Evolutionary conservation across 1,140 invertebrate genomes (phyloP).

Genomic region (Lordiphosa clarofinis): DNA sequence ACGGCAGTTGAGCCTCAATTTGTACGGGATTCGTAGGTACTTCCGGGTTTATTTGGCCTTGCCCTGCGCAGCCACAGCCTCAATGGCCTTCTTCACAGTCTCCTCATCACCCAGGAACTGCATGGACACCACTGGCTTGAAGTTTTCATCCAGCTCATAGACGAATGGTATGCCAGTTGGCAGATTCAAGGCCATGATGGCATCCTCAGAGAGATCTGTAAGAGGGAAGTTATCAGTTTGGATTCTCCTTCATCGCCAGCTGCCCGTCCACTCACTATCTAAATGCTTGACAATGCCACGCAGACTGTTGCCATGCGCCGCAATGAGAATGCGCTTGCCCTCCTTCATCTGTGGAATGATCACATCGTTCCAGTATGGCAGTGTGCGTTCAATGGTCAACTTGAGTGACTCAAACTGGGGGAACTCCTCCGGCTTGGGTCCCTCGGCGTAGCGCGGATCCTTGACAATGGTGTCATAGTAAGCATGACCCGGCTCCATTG

Average conservation of each 20-base stretch:
- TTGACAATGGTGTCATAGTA: slow-evolving; percentile 92
- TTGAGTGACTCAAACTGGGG: slow-evolving; percentile 96
- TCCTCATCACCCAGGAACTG: slow-evolving; percentile 96
- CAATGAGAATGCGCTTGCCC: slow-evolving; percentile 93
- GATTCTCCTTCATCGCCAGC: slow-evolving; percentile 38
- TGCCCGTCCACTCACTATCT: slow-evolving; percentile 81
- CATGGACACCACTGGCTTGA: slow-evolving; percentile 93
- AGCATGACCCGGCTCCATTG: slow-evolving; percentile 90
- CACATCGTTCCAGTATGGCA: slow-evolving; percentile 96
- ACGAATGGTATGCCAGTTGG: slow-evolving; percentile 98
- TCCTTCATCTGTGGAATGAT: slow-evolving; percentile 94
- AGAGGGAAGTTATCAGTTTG: neutral
- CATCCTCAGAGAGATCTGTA: slow-evolving; percentile 85
- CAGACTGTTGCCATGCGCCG: slow-evolving; percentile 97
- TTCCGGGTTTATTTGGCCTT: slow-evolving; percentile 82
- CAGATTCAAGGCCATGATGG: slow-evolving; percentile 94
- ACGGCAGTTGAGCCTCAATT: slow-evolving; percentile 36
- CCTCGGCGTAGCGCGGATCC: slow-evolving; percentile 87
- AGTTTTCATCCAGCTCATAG: slow-evolving; percentile 93
- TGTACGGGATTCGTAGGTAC: slow-evolving; percentile 4
- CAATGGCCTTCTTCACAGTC: slow-evolving; percentile 95
- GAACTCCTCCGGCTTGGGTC: slow-evolving; percentile 88
- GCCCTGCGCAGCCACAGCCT: slow-evolving; percentile 94
- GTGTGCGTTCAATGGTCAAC: slow-evolving; percentile 91
- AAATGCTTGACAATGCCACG: slow-evolving; percentile 97